A percentile compares a stretch with the other conserved stretches of the same genome.
These are phyloP conservation scores for Eulemur macaco DNA, from an alignment of 2,113 vertebrate genomes.

Conservation along the genomic window DNA sequence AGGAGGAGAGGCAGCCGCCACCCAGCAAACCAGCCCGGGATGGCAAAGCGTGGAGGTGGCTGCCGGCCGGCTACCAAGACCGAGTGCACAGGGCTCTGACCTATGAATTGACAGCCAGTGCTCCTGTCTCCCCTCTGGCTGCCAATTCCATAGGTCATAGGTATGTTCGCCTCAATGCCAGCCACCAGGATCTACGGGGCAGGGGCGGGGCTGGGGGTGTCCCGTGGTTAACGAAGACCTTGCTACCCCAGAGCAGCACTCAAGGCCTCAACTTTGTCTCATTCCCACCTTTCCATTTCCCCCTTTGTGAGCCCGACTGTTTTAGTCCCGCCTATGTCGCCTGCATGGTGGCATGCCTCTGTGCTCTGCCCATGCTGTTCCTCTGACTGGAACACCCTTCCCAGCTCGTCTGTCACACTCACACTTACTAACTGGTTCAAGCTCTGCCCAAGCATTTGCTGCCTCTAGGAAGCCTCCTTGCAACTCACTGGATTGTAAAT, in stretches of 20 bases:
- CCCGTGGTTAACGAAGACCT: not conserved
- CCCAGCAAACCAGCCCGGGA: not conserved
- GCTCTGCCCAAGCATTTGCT: not conserved
- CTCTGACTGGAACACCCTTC: not conserved
- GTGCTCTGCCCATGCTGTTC: not conserved
- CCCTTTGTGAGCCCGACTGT: not conserved
- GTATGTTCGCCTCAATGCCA: constrained; percentile 80
- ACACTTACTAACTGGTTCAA: not conserved
- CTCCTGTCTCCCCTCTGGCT: constrained; percentile 73
- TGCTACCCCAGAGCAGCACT: not conserved
- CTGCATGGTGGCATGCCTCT: not conserved
- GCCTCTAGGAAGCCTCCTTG: not conserved
- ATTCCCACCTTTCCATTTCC: not conserved
- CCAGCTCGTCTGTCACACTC: not conserved
- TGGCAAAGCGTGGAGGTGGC: not conserved
- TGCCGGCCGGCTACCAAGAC: not conserved
- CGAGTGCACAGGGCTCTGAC: constrained; percentile 83
- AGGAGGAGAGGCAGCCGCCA: not conserved
- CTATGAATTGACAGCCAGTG: constrained; percentile 86
- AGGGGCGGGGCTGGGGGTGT: rapidly evolving
- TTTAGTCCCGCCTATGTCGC: too few species aligned
- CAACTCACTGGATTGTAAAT: not conserved
- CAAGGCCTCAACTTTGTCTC: not conserved
- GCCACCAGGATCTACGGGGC: not conserved
- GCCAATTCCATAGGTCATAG: constrained; percentile 85